Evolutionary conservation across 2,113 vertebrate genomes (phyloP).

Genomic region (Prunella himalayana): DNA sequence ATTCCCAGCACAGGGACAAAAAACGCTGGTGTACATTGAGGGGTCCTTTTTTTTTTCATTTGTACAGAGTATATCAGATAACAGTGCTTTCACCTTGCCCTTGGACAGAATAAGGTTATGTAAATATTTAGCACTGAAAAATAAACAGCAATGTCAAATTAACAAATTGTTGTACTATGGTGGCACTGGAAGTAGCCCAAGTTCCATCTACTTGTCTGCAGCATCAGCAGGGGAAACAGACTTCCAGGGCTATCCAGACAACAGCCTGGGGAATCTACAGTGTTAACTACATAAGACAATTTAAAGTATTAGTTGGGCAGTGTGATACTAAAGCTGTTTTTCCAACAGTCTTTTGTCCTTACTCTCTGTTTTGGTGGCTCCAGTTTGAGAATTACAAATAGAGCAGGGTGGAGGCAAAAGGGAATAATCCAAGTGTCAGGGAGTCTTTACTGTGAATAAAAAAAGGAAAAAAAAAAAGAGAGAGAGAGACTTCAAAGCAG

Average conservation of each 20-base stretch:
- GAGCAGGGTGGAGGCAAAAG: constrained; percentile 26
- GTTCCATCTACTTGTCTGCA: background rate
- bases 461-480: background rate
- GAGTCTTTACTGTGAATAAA: background rate
- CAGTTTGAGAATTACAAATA: constrained; percentile 2
- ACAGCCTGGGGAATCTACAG: background rate
- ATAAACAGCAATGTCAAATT: constrained; percentile 53
- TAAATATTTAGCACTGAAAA: constrained; percentile 62
- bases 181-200: constrained; percentile 59
- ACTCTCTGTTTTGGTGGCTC: background rate
- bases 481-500: constrained; percentile 1
- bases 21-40: background rate
- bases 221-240: background rate
- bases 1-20: background rate
- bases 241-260: background rate
- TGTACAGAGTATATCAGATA: constrained; percentile 36
- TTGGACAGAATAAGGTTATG: constrained; percentile 41
- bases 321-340: background rate
- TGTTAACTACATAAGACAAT: background rate
- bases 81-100: constrained; percentile 58
- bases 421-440: background rate
- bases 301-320: background rate
- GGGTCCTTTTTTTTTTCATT: background rate
- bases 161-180: constrained; percentile 40
- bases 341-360: background rate